These are phyloP conservation scores for Zophobas atratus DNA, from an alignment of 1,140 invertebrate species.

Conservation along the genomic window DNA sequence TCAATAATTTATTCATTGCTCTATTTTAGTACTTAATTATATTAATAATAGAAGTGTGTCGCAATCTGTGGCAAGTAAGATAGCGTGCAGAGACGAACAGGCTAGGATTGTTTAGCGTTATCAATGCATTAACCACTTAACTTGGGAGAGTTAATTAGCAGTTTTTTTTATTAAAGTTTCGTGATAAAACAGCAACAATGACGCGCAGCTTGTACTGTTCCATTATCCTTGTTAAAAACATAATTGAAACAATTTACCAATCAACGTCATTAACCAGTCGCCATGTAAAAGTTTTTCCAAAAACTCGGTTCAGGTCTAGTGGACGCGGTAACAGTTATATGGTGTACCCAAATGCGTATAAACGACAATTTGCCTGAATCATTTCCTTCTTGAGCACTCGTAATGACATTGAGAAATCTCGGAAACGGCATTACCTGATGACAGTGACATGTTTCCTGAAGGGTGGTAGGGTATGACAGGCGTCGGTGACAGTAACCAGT, in stretches of 20 bases:
- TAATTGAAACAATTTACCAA: constrained; percentile 35
- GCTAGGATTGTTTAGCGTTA: not conserved
- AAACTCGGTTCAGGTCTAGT: constrained; percentile 18
- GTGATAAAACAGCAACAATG: not conserved
- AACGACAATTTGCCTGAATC: not conserved
- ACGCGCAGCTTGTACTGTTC: not conserved
- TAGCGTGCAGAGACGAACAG: not conserved
- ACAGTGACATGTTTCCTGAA: constrained; percentile 66
- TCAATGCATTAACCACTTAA: not conserved
- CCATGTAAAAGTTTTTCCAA: constrained; percentile 1
- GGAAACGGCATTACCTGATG: constrained; percentile 63
- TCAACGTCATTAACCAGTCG: constrained; percentile 20
- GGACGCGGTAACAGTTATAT: constrained; percentile 1
- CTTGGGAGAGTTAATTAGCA: not conserved
- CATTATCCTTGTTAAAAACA: constrained; percentile 3
- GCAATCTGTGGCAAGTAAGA: not conserved
- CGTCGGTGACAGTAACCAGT: constrained; percentile 65
- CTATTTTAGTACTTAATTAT: constrained; percentile 5
- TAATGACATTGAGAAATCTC: constrained; percentile 35
- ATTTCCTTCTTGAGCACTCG: constrained; percentile 11
- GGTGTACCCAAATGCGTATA: constrained; percentile 30
- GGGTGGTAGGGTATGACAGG: constrained; percentile 61
- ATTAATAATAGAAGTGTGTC: not conserved
- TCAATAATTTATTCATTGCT: constrained; percentile 1
- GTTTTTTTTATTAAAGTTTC: too few species aligned